Evolutionary conservation across 2,113 vertebrate species (phyloP), one percentile per base, ranked within the genome.

Genomic region (Istiophorus platypterus): DNA sequence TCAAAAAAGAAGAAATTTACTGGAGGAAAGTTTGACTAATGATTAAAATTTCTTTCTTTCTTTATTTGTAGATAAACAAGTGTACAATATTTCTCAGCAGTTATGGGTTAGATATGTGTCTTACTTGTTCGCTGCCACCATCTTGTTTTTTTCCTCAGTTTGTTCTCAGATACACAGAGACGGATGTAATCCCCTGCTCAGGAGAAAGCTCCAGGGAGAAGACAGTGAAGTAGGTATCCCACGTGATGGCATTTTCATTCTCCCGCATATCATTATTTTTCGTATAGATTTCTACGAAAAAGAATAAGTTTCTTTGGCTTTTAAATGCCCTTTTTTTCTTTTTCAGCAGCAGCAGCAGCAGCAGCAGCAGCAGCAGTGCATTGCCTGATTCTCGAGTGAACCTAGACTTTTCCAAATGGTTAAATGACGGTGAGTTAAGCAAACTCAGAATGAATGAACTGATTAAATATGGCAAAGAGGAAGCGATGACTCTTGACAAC

Each of bases 171-270:
- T 99, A 99, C 93, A 97, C 97, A 0, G 98, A 99, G 87, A 97
- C 97, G 34, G 98, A 99, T 31, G 94, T 99, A 79, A 99, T 99
- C 87, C 97, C 97, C 72, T 99, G 97, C 84, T 96, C 96, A 81
- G 97, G 95, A 79, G 97, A 99, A 93, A 89, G 82, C 76, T 90
- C 89, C 49, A 93, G 91, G 11, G 92, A 93, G 45, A 74, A 65
- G 1, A 26, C 95, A 58, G 64, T 10, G 0, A 91, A 87, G 89
- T 91, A 80, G 11, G 89, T 62, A 22, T 37, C 52, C 47, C 29
- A 22, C 59, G 27, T 61, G 24, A 49, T 24, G 15, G 47, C 7
- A 6, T 56, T n/a, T n/a, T 57, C 24, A 22, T 27, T 52, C 27
- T 47, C 61, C 31, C 15, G n/a, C n/a, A n/a, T n/a, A n/a, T n/a